Percentiles rank a stretch among this genome's conserved stretches.
Conservation (phyloP, 2,113 vertebrate genomes). For the Takifugu bimaculatus region DNA sequence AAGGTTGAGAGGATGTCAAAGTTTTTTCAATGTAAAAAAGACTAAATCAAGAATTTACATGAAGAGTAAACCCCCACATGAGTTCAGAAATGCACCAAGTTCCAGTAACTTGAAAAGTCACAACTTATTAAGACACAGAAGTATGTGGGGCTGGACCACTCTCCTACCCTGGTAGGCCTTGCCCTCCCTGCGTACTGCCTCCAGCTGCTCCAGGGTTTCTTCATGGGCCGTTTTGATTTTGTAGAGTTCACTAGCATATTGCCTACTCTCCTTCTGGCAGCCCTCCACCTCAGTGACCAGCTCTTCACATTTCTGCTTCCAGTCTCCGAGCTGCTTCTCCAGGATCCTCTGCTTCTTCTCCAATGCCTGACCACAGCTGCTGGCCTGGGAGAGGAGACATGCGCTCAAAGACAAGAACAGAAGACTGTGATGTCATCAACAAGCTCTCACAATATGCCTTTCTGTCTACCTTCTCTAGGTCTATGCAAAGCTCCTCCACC, state of each 20-base stretch:
- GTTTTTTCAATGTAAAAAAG: too few species aligned
- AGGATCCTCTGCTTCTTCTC: conserved; percentile 79
- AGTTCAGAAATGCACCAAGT: too few species aligned
- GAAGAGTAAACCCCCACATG: too few species aligned
- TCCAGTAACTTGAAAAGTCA: too few species aligned
- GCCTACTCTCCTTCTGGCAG: conserved; percentile 78
- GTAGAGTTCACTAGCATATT: conserved; percentile 73
- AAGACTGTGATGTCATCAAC: neutral
- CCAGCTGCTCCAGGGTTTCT: conserved; percentile 74
- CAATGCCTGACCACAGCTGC: conserved; percentile 62
- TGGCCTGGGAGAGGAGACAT: conserved; percentile 49
- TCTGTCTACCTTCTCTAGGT: conserved; percentile 75
- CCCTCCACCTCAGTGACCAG: conserved; percentile 73
- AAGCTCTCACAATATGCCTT: neutral
- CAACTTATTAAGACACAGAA: too few species aligned
- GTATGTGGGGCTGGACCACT: neutral
- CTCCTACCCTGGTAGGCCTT: conserved; percentile 74
- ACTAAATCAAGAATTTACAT: too few species aligned
- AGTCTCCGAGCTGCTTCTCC: conserved; percentile 79
- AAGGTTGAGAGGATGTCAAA: too few species aligned
- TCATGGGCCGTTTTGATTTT: conserved; percentile 77
- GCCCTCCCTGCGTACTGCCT: conserved; percentile 73
- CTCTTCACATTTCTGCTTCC: conserved; percentile 78
- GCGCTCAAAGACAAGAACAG: neutral
- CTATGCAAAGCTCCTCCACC: conserved; percentile 77